A percentile compares a stretch with the other conserved stretches of the same genome.
Conservation (phyloP, 2,113 vertebrate genomes). For the Nettapus auritus region DNA sequence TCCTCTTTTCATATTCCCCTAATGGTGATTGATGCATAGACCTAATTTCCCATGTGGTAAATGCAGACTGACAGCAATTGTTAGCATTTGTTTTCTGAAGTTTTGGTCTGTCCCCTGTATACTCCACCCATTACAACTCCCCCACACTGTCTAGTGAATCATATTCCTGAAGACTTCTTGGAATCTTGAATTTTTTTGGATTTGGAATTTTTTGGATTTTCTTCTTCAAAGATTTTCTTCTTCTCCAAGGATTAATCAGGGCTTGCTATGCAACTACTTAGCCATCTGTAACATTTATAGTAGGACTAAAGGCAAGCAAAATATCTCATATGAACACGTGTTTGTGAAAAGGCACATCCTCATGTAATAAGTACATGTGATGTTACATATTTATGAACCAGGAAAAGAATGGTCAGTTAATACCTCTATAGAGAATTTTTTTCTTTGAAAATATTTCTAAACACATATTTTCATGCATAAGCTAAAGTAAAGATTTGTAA, state of each 20-base stretch:
- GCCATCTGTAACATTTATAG: not conserved
- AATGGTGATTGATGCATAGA: not conserved
- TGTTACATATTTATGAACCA: not conserved
- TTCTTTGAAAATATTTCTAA: not conserved
- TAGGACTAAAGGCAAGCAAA: not conserved
- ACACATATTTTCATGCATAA: not conserved
- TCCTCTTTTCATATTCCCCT: not conserved
- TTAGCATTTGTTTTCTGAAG: not conserved
- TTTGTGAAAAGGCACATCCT: not conserved
- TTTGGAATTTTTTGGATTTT: too few relatives aligned
- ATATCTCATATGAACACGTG: not conserved
- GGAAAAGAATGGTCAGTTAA: not conserved
- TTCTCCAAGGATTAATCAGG: not conserved
- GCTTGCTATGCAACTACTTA: not conserved
- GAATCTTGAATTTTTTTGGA: too few relatives aligned
- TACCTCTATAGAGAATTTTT: not conserved
- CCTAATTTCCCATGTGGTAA: not conserved
- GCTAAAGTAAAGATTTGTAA: not conserved
- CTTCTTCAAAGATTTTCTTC: too few relatives aligned
- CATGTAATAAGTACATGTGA: rapidly evolving
- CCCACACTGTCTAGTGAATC: rapidly evolving
- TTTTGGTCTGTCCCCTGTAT: not conserved
- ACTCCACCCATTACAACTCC: not conserved
- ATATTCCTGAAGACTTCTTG: not conserved
- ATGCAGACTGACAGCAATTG: not conserved